Base-by-base conservation (phyloP, 2,113 vertebrate genomes). In the cattle (Bos taurus) region DNA sequence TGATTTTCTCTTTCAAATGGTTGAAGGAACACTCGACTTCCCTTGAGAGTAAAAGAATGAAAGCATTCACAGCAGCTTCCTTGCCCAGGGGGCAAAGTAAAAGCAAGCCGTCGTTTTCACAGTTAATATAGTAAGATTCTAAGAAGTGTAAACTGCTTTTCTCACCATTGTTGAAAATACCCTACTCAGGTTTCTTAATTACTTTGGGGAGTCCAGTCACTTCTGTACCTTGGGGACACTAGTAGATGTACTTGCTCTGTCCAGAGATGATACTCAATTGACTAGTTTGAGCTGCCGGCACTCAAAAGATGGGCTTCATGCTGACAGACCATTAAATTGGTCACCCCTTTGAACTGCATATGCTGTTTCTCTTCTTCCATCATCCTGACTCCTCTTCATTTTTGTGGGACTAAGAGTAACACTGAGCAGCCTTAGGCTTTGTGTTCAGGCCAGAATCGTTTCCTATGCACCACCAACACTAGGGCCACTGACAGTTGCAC, bases 21-120 rank as follows among this genome's bases (percentile, higher is more conserved):
- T 83, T 89, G 98, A 91, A n/a, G n/a, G 48, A 36, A 98, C 2
- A 0, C 91, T 97, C 87, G 92, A 84, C 92, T 97, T 97, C 96
- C 96, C 94, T 96, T 98, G 95, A 98, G 97, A 98, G 97, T 71
- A 90, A 91, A 81, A 97, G 81, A 96, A 91, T 60, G 85, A 98
- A 81, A 57, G 0, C 59, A 57, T 92, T 98, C 97, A 74, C 11
- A 19, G 97, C 87, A 13, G 46, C 84, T 92, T 97, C 86, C 71
- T 97, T 84, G 56, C 94, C 94, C 54, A 23, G 81, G 91, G 85
- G 71, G 43, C 59, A 88, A 90, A 85, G 57, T 78, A 95, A 85
- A 96, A 97, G 43, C 94, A 90, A 10, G 60, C 28, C 10, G 43
- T 10, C 33, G 21, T 97, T 87, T 90, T 90, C 78, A 85, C 0